phyloP scores from a whole-genome alignment of 2,797 vertebrate genomes.

The Loris lydekkerianus region DNA sequence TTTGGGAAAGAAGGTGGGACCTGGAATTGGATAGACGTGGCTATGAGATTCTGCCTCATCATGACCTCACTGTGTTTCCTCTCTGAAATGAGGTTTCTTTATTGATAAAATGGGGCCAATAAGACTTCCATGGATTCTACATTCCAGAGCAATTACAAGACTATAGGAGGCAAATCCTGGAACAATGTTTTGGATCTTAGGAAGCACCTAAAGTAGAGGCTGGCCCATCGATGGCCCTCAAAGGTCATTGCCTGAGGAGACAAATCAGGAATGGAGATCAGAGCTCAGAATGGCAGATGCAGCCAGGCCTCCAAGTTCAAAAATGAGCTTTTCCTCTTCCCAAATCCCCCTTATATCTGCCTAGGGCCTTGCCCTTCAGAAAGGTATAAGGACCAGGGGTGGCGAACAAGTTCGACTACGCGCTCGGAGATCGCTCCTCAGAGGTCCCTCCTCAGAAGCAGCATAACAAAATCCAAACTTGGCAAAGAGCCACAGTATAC shows the following conservation, averaged over 20 bases:
- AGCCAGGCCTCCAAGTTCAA: slow-evolving; percentile 3
- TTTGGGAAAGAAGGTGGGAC: slow-evolving; percentile 6
- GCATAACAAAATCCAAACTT: too few relatives aligned
- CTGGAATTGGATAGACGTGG: not conserved
- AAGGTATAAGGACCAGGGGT: not conserved
- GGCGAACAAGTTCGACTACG: too few relatives aligned
- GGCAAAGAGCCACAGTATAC: too few relatives aligned
- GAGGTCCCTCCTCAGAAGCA: too few relatives aligned
- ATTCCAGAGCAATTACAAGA: slow-evolving; percentile 40
- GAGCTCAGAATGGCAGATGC: not conserved
- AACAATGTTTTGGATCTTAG: not conserved
- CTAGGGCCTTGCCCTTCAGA: not conserved
- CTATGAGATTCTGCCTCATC: slow-evolving; percentile 1
- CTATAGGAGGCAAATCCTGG: not conserved
- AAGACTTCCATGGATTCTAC: not conserved
- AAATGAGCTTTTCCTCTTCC: not conserved
- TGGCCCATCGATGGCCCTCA: not conserved
- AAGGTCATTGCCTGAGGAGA: not conserved
- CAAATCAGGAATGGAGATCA: slow-evolving; percentile 20
- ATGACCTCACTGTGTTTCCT: not conserved
- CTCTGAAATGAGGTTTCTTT: slow-evolving; percentile 17
- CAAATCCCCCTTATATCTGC: not conserved
- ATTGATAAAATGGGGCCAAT: not conserved
- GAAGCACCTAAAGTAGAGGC: not conserved
- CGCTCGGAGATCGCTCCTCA: too few relatives aligned